A percentile compares a stretch with the other conserved stretches of the same genome.
These are phyloP conservation scores for Helogale parvula DNA, from an alignment of 2,113 vertebrate genomes.

Conservation along the genomic window DNA sequence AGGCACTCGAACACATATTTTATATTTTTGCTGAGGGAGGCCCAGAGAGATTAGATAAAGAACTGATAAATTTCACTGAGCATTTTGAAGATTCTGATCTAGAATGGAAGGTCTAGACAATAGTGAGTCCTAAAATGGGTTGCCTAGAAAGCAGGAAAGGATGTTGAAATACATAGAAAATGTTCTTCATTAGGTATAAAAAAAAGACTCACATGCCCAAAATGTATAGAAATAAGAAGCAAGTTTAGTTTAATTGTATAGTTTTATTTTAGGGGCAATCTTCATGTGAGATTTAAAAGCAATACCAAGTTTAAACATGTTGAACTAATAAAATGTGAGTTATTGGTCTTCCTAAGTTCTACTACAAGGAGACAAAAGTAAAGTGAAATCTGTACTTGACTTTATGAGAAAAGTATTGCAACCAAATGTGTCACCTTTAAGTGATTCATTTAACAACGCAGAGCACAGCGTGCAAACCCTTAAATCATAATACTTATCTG, in stretches of 20 bases:
- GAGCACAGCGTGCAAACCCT: neutral
- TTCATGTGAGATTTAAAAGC: neutral
- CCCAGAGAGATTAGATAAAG: neutral
- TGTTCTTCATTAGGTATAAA: neutral
- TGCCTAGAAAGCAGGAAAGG: neutral
- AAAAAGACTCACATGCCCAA: neutral
- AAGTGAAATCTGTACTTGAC: neutral
- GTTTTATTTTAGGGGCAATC: neutral
- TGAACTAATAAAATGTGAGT: neutral
- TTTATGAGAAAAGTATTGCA: neutral
- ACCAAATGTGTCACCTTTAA: neutral
- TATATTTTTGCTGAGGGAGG: neutral
- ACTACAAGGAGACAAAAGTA: neutral
- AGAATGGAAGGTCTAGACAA: neutral
- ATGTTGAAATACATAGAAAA: neutral
- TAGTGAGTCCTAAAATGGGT: neutral
- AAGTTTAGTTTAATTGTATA: neutral
- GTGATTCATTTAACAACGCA: neutral
- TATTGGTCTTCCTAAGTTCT: neutral
- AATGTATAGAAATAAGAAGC: neutral
- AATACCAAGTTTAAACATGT: slow-evolving; percentile 1
- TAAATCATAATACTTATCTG: neutral
- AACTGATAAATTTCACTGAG: neutral
- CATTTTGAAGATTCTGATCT: neutral
- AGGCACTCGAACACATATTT: neutral